These are phyloP conservation scores for Goniozus legneri DNA, from an alignment of 1,140 invertebrate species.

Conservation along the genomic window DNA sequence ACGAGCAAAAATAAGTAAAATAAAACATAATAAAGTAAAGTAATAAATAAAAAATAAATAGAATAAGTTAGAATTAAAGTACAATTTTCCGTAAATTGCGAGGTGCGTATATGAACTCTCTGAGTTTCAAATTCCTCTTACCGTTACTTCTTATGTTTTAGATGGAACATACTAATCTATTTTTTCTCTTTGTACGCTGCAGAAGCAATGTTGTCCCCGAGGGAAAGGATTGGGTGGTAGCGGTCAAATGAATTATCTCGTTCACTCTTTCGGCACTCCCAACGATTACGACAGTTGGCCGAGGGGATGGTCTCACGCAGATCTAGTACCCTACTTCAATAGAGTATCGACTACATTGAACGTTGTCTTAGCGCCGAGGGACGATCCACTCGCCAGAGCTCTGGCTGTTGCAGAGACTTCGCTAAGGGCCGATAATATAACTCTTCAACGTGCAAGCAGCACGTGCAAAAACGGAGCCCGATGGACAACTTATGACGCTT, in stretches of 20 bases:
- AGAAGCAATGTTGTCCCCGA: slow-evolving; percentile 62
- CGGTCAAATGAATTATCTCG: slow-evolving; percentile 67
- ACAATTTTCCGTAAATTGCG: too few species aligned
- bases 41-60: background rate
- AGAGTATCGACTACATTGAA: slow-evolving; percentile 51
- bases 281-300: slow-evolving; percentile 63
- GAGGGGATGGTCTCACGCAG: slow-evolving; percentile 57
- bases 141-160: too few species aligned
- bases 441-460: slow-evolving; percentile 53
- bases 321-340: slow-evolving; percentile 56
- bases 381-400: slow-evolving; percentile 39
- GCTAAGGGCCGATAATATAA: slow-evolving; percentile 39
- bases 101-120: too few species aligned
- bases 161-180: too few species aligned
- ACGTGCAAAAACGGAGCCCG: slow-evolving; percentile 65
- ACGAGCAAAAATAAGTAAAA: too few species aligned
- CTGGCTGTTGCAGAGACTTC: slow-evolving; percentile 30
- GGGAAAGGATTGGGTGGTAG: slow-evolving; percentile 69
- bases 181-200: too few species aligned
- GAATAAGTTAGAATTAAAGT: too few species aligned
- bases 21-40: too few species aligned
- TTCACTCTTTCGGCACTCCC: slow-evolving; percentile 62
- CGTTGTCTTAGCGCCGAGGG: slow-evolving; percentile 23
- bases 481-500: slow-evolving; percentile 65
- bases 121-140: too few species aligned